These are phyloP conservation scores for Pygocentrus nattereri DNA, from an alignment of 2,797 vertebrate species.

Conservation along the genomic window DNA sequence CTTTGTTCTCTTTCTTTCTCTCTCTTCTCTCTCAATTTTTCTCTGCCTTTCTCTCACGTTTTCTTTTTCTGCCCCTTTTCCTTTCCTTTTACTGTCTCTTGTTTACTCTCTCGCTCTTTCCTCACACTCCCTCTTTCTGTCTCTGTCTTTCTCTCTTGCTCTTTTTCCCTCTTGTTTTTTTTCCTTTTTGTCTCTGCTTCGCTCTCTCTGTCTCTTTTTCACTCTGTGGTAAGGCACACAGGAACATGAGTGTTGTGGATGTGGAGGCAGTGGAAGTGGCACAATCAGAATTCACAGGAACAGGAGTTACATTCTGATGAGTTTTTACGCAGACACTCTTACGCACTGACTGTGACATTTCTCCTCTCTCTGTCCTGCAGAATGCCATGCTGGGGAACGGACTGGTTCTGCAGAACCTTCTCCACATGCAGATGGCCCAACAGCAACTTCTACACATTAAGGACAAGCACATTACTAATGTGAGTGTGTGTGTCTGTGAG, in stretches of 20 bases:
- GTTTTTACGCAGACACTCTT: neutral
- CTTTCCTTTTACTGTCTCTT: too few species aligned
- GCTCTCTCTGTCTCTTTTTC: conserved; percentile 3
- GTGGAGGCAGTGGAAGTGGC: conserved; percentile 1
- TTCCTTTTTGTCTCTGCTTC: neutral
- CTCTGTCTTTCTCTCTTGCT: neutral
- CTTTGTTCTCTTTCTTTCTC: too few species aligned
- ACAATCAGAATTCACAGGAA: conserved; percentile 13
- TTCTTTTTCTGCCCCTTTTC: too few species aligned
- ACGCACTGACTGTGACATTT: conserved; percentile 21
- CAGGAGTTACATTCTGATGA: conserved; percentile 9
- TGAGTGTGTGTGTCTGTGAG: conserved; percentile 73
- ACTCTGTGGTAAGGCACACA: neutral
- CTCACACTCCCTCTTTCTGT: too few species aligned
- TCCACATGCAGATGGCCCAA: conserved; percentile 89
- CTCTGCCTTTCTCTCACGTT: too few species aligned
- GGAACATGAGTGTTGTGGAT: neutral
- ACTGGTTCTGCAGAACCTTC: conserved; percentile 89
- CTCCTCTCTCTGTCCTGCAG: conserved; percentile 61
- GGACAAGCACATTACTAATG: conserved; percentile 86
- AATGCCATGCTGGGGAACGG: conserved; percentile 83
- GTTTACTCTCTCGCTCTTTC: too few species aligned
- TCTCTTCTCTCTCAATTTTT: too few species aligned
- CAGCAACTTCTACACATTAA: conserved; percentile 93
- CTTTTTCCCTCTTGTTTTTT: neutral